Evolutionary conservation across 2,888 invertebrate genomes (phyloP).

Genomic region (Crematogaster levior): DNA sequence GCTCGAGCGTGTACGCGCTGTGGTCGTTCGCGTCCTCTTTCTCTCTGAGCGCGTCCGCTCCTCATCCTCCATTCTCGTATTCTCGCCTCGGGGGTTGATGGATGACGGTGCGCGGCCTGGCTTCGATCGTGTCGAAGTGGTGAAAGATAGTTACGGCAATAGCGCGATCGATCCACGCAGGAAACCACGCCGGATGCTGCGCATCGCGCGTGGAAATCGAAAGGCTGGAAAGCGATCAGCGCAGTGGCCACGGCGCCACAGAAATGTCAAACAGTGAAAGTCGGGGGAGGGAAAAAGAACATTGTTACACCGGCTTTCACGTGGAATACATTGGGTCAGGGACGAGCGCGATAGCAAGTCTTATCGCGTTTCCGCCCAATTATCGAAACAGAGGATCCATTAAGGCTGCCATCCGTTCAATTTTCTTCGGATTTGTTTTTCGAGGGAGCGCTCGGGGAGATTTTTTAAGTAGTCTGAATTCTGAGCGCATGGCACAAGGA

Average conservation of each 20-base stretch:
- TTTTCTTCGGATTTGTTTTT: too few relatives aligned
- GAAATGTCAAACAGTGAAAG: conserved; percentile 53
- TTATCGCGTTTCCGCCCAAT: not conserved
- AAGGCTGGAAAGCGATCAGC: conserved; percentile 44
- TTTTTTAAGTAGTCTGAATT: too few relatives aligned
- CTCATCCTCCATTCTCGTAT: not conserved
- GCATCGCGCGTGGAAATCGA: conserved; percentile 46
- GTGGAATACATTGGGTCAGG: conserved; percentile 20
- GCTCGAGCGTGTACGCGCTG: conserved; percentile 56
- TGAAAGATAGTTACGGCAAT: not conserved
- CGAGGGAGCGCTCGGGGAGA: too few relatives aligned
- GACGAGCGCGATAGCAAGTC: not conserved
- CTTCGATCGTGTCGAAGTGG: conserved; percentile 10
- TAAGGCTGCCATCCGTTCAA: too few relatives aligned
- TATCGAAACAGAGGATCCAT: not conserved
- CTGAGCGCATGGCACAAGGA: too few relatives aligned
- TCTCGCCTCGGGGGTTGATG: not conserved
- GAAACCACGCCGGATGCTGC: conserved; percentile 37
- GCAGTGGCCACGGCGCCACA: conserved; percentile 4
- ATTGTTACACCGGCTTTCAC: conserved; percentile 36
- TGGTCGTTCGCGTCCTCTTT: conserved; percentile 8
- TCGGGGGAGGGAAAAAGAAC: conserved; percentile 21
- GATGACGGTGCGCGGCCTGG: conserved; percentile 2
- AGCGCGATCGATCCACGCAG: conserved; percentile 40
- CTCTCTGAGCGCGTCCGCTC: conserved; percentile 15